These are phyloP conservation scores for Dendrocopos noguchii DNA, from an alignment of 2,113 vertebrate genomes.

Conservation along the genomic window DNA sequence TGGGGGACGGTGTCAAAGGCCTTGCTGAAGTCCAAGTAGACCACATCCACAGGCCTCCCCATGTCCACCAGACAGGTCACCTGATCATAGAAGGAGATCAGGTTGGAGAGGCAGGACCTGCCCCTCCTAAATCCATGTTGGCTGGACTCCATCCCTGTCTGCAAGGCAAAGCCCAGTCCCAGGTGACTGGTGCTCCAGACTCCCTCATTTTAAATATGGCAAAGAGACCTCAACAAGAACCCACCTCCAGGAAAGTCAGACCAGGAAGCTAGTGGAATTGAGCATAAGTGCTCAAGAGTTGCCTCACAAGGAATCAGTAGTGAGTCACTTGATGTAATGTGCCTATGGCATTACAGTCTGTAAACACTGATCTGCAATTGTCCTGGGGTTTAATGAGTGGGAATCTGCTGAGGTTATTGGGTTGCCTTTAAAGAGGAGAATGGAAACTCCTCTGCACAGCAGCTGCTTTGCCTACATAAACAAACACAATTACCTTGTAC, in stretches of 20 bases:
- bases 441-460: not conserved
- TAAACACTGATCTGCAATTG: not conserved
- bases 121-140: too few relatives aligned
- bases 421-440: not conserved
- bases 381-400: not conserved
- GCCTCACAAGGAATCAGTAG: not conserved
- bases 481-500: not conserved
- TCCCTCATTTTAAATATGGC: not conserved
- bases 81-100: too few relatives aligned
- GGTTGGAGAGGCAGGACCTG: too few relatives aligned
- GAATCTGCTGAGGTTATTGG: not conserved
- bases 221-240: not conserved
- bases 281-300: not conserved
- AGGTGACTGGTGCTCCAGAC: not conserved
- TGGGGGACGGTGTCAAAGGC: too few relatives aligned
- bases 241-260: not conserved
- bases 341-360: not conserved
- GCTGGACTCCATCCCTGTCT: not conserved
- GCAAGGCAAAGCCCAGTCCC: not conserved
- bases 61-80: too few relatives aligned
- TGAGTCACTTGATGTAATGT: not conserved
- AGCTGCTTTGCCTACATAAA: not conserved
- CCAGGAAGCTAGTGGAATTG: not conserved
- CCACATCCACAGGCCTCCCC: too few relatives aligned
- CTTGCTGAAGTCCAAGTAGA: too few relatives aligned